Conservation (phyloP, 2,113 vertebrate genomes). For the Cynocephalus volans region DNA sequence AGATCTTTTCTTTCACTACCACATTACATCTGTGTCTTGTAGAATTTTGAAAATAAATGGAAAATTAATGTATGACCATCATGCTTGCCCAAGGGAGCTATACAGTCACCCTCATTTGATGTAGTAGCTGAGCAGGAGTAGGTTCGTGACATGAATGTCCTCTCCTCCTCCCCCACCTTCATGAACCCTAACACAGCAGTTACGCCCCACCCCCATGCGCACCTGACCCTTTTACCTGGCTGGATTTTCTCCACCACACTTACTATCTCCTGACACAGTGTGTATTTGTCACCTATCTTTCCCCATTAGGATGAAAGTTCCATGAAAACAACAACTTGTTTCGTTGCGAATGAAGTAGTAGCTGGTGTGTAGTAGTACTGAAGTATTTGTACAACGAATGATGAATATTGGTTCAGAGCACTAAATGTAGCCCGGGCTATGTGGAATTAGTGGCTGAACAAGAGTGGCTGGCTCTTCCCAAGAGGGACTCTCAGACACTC, state of each 20-base stretch:
- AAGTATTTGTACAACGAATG: neutral
- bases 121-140: neutral
- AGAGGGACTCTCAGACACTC: neutral
- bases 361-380: neutral
- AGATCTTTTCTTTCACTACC: neutral
- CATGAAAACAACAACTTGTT: neutral
- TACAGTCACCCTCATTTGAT: neutral
- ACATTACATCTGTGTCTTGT: neutral
- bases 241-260: neutral
- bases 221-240: neutral
- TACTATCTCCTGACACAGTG: neutral
- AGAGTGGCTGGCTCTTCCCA: neutral
- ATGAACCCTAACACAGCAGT: neutral
- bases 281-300: neutral
- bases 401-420: neutral
- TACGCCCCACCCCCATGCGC: accelerated
- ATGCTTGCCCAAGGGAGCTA: neutral
- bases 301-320: neutral
- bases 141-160: too few species aligned
- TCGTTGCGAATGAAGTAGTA: neutral
- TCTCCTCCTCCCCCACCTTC: neutral
- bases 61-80: neutral
- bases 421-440: neutral
- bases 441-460: accelerated
- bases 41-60: neutral